Conservation (phyloP, 2,888 invertebrate species). For the Leptinotarsa peninsularis region DNA sequence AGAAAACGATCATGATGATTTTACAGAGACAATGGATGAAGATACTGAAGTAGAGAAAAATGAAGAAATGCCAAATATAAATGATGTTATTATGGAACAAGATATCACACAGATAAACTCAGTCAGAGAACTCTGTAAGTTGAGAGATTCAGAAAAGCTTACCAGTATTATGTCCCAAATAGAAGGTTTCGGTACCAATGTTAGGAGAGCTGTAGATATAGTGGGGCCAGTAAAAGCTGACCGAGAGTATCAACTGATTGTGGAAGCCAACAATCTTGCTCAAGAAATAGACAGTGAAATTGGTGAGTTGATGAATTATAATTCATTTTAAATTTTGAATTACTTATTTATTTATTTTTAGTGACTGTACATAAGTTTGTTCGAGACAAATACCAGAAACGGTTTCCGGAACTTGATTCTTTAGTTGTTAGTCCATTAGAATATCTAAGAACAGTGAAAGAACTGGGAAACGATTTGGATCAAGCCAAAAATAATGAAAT, state of each 20-base stretch:
- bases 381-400: slow-evolving; percentile 94
- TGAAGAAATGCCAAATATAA: slow-evolving; percentile 58
- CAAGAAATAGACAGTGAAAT: slow-evolving; percentile 98
- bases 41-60: slow-evolving; percentile 59
- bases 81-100: slow-evolving; percentile 72
- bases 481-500: slow-evolving; percentile 81
- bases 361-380: slow-evolving; percentile 95
- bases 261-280: slow-evolving; percentile 96
- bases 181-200: slow-evolving; percentile 76
- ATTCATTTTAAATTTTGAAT: background rate
- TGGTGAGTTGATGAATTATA: slow-evolving; percentile 51
- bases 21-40: slow-evolving; percentile 70
- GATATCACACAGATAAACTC: slow-evolving; percentile 76
- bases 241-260: slow-evolving; percentile 96
- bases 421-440: slow-evolving; percentile 94
- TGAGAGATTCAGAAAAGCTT: slow-evolving; percentile 85
- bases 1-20: slow-evolving; percentile 83
- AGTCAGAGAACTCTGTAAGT: slow-evolving; percentile 88
- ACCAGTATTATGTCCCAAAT: slow-evolving; percentile 79
- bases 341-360: slow-evolving; percentile 58
- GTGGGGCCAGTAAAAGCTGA: slow-evolving; percentile 95
- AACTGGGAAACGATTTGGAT: too few species aligned
- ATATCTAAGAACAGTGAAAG: slow-evolving; percentile 79
- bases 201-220: slow-evolving; percentile 79
- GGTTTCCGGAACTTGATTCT: slow-evolving; percentile 98